phyloP scores from a whole-genome alignment of 2,797 vertebrate species.

The Fundulus diaphanus region DNA sequence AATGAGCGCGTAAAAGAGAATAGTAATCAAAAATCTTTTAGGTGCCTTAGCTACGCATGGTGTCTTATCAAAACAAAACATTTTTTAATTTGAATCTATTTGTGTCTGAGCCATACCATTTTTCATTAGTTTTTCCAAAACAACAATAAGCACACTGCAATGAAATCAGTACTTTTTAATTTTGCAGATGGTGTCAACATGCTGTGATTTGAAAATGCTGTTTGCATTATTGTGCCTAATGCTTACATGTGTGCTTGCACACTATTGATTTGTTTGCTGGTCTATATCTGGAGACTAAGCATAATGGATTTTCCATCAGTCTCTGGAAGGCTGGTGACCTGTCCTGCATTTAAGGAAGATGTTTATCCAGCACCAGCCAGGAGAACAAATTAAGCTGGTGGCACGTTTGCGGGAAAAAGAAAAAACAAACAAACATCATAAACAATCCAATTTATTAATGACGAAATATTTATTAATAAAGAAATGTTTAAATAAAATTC shows the following conservation, averaged over 20 bases:
- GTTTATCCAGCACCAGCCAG: not conserved
- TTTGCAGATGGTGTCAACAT: not conserved
- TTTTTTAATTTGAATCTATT: not conserved
- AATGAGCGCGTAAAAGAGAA: not conserved
- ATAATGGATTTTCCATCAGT: conserved; percentile 10
- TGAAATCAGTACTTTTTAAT: not conserved
- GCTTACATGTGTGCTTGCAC: not conserved
- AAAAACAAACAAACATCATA: not conserved
- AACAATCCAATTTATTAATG: not conserved
- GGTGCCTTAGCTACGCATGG: no score
- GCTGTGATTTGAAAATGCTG: not conserved
- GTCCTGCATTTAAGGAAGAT: conserved; percentile 4
- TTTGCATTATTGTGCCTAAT: not conserved
- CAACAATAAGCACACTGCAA: not conserved
- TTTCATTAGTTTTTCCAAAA: not conserved
- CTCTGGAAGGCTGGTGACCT: not conserved
- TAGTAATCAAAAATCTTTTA: not conserved
- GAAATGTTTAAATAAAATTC: not conserved
- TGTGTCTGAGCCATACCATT: not conserved
- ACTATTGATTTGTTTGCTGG: conserved; percentile 9
- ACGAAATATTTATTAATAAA: not conserved
- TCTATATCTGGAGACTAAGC: conserved; percentile 4
- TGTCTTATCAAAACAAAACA: not conserved
- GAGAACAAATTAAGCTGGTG: not conserved
- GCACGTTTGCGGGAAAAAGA: not conserved